Conservation (phyloP, 2,113 vertebrate species). For the Carlito syrichta region DNA sequence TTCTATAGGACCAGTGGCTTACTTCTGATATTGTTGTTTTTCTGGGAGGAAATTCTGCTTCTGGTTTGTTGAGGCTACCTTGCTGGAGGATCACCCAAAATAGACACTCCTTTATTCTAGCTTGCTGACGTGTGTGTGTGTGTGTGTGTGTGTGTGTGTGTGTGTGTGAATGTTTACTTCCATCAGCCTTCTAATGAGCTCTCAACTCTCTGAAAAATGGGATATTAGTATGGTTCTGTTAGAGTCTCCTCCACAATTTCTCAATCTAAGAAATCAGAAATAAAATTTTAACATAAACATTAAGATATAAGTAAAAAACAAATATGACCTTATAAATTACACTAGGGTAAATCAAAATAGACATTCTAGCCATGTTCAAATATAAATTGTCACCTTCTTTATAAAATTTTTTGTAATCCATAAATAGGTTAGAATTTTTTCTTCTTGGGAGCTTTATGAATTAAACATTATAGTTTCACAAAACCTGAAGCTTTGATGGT, state of each 20-base stretch:
- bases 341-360: neutral
- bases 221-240: neutral
- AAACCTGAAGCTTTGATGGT: neutral
- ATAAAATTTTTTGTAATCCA: neutral
- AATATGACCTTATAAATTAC: neutral
- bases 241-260: neutral
- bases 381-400: neutral
- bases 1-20: neutral
- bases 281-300: neutral
- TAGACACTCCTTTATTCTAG: neutral
- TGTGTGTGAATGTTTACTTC: neutral
- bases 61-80: neutral
- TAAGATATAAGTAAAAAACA: neutral
- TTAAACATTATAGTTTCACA: neutral
- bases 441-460: neutral
- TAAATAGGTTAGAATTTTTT: neutral
- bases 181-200: neutral
- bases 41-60: neutral
- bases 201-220: neutral
- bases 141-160: neutral
- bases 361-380: neutral
- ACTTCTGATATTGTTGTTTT: neutral
- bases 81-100: neutral
- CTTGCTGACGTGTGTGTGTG: neutral
- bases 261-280: neutral